Evolutionary conservation across 2,888 invertebrate genomes (phyloP), one percentile per base, ranked within the genome.

Genomic region (Peribatodes rhomboidaria): DNA sequence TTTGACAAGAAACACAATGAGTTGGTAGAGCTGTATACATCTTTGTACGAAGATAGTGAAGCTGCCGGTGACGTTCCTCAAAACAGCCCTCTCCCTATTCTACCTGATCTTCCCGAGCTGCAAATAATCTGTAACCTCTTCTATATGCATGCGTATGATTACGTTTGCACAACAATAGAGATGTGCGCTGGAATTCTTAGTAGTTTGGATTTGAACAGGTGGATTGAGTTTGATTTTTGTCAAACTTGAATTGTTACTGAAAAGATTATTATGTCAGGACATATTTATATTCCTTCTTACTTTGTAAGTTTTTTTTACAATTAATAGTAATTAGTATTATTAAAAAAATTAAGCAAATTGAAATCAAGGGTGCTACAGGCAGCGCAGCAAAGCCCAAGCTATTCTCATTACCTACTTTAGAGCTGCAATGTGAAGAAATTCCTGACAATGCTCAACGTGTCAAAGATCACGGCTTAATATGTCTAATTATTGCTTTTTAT

Each of bases 211-310:
- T 78, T 87, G 22, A 88, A 89, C 68, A 85, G 85, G 73, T 90
- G 90, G 91, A 85, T 92, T 52, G 80, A 89, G 41, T 90, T 93
- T 71, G 86, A 92, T 76, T 92, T 92, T 72, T 90, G 90, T 72
- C 82, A 62, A 20, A 41, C 47, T 7, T 67, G 3, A 53, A 49
- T 18, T 3, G 10, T 37, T 18, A 0, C 0, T 11, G 0, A 18
- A 42, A n/a, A n/a, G n/a, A n/a, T n/a, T n/a, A n/a, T n/a, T n/a
- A n/a, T n/a, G n/a, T n/a, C n/a, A n/a, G n/a, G n/a, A n/a, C n/a
- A n/a, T n/a, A n/a, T n/a, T n/a, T n/a, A n/a, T n/a, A n/a, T n/a
- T n/a, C n/a, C n/a, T n/a, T n/a, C n/a, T n/a, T n/a, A n/a, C n/a
- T n/a, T n/a, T n/a, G n/a, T n/a, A n/a, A n/a, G n/a, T n/a, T n/a